Conservation (phyloP, 2,797 vertebrate species). For the Megaceryle alcyon region DNA sequence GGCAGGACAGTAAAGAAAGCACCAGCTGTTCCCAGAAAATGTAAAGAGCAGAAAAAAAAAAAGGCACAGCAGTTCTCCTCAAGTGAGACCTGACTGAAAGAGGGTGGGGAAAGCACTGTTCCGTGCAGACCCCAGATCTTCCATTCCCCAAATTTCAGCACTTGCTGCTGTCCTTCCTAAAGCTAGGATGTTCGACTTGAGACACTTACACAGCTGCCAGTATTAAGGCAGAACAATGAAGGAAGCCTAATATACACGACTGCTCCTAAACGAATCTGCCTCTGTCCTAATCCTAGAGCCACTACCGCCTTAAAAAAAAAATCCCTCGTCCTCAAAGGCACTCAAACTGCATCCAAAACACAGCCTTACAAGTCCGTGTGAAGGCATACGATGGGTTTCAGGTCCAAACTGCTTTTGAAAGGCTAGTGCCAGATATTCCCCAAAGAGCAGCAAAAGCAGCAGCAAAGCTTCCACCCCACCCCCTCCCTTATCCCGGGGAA, state of each 20-base stretch:
- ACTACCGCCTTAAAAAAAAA: not conserved
- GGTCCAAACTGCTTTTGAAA: not conserved
- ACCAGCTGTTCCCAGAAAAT: not conserved
- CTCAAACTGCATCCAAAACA: not conserved
- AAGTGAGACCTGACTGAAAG: not conserved
- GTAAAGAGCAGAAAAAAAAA: not conserved
- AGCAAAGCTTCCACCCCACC: not conserved
- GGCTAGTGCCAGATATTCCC: not conserved
- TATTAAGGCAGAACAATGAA: not conserved
- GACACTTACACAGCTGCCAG: not conserved
- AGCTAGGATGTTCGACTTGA: not conserved
- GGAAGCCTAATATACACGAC: not conserved
- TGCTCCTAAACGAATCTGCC: not conserved
- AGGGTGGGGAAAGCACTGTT: not conserved
- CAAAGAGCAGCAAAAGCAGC: not conserved
- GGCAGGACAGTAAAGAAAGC: not conserved
- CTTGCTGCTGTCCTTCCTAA: conserved; percentile 68
- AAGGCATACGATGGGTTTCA: accelerated
- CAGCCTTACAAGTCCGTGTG: not conserved
- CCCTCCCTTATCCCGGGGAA: not conserved
- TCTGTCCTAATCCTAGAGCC: not conserved
- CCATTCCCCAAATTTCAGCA: conserved; percentile 50
- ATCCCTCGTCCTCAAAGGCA: not conserved
- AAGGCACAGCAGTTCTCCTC: not conserved
- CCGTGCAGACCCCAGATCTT: not conserved